A percentile compares a stretch with the other conserved stretches of the same genome.
phyloP scores from a whole-genome alignment of 2,888 invertebrate species.

The Gymnoscelis rufifasciata region DNA sequence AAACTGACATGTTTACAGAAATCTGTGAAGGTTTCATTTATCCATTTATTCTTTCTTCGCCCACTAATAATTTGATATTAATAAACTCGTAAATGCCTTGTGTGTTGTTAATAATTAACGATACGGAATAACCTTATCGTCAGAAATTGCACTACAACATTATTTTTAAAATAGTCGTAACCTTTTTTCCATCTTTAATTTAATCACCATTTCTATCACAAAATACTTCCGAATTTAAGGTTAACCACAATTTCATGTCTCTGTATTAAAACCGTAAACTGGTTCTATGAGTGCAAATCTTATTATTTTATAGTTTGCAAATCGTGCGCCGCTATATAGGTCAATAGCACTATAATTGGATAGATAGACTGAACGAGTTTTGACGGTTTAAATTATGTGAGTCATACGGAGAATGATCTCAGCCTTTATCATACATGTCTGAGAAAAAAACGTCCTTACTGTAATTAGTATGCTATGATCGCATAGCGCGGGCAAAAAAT shows the following conservation, averaged over 20 bases:
- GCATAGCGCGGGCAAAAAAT: too few species aligned
- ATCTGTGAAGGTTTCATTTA: too few species aligned
- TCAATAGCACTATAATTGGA: constrained; percentile 54
- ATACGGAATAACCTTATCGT: too few species aligned
- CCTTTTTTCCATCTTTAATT: background rate
- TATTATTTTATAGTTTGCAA: constrained; percentile 14
- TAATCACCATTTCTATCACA: constrained; percentile 15
- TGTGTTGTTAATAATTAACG: too few species aligned
- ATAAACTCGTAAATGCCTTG: too few species aligned
- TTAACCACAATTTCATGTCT: constrained; percentile 18
- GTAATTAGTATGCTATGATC: background rate
- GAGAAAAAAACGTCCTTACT: constrained; percentile 36
- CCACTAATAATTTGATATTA: too few species aligned
- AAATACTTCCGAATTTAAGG: constrained; percentile 14
- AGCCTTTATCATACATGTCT: constrained; percentile 31
- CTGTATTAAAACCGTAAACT: constrained; percentile 12
- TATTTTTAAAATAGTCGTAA: too few species aligned
- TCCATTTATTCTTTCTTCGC: too few species aligned
- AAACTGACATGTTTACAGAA: too few species aligned
- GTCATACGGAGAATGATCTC: constrained; percentile 52
- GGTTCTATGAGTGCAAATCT: constrained; percentile 11
- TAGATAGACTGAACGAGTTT: constrained; percentile 40
- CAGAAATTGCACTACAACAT: too few species aligned
- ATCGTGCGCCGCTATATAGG: constrained; percentile 40
- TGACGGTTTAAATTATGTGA: constrained; percentile 49